These are phyloP conservation scores for Acipenser transmontanus DNA, from an alignment of 2,797 vertebrate species.

Conservation along the genomic window DNA sequence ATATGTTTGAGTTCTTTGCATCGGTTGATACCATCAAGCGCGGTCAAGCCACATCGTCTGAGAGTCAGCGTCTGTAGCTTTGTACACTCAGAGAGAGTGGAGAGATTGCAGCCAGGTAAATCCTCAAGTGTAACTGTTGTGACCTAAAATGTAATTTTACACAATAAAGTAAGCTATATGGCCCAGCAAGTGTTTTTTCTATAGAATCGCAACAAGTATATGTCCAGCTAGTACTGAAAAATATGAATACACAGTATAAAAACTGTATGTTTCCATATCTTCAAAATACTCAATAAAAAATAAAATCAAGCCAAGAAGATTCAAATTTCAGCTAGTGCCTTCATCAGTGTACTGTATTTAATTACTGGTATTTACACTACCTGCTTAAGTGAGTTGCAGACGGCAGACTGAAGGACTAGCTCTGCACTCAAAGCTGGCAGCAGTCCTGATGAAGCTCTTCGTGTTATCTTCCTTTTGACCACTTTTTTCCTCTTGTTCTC, in stretches of 20 bases:
- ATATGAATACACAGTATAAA: not conserved
- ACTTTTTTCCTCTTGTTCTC: slow-evolving; percentile 58
- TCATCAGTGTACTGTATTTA: not conserved
- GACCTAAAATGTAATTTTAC: slow-evolving; percentile 52
- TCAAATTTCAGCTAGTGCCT: not conserved
- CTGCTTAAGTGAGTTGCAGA: slow-evolving; percentile 66
- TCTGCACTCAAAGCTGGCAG: slow-evolving; percentile 55
- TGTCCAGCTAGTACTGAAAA: not conserved
- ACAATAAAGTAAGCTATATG: too few relatives aligned
- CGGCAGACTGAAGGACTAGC: slow-evolving; percentile 56
- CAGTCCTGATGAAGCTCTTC: slow-evolving; percentile 33
- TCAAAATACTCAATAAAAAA: slow-evolving; percentile 8
- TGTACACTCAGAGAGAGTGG: slow-evolving; percentile 65
- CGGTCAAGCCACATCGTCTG: slow-evolving; percentile 68
- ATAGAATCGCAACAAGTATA: not conserved
- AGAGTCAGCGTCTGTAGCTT: slow-evolving; percentile 71
- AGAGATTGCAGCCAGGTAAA: slow-evolving; percentile 68
- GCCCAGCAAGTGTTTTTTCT: not conserved
- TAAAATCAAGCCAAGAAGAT: not conserved
- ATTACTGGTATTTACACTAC: slow-evolving; percentile 43
- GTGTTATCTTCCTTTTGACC: slow-evolving; percentile 29
- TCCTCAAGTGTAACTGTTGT: slow-evolving; percentile 71
- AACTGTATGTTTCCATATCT: not conserved
- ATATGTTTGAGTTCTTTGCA: slow-evolving; percentile 68
- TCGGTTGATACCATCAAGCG: slow-evolving; percentile 64